Conservation (phyloP, 2,113 vertebrate genomes). For the Dasypus novemcinctus region DNA sequence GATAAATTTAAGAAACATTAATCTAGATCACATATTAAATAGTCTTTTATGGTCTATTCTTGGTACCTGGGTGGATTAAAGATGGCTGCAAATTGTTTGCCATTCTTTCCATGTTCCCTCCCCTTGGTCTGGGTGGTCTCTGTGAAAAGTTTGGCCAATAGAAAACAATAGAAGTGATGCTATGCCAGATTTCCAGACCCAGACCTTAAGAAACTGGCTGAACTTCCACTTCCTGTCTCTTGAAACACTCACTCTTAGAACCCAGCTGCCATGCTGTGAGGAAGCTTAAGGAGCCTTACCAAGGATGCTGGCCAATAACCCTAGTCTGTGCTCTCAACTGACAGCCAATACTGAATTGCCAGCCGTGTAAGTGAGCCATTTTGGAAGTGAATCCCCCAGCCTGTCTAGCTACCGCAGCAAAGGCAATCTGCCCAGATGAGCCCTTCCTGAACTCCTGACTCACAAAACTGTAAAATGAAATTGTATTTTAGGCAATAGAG, state of each 20-base stretch:
- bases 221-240: not conserved
- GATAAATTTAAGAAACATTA: not conserved
- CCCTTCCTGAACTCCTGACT: not conserved
- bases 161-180: not conserved
- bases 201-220: not conserved
- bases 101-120: not conserved
- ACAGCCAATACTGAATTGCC: not conserved
- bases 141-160: not conserved
- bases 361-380: rapidly evolving
- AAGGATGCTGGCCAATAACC: not conserved
- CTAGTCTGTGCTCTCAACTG: not conserved
- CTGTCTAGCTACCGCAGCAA: not conserved
- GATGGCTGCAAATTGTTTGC: not conserved
- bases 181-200: not conserved
- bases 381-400: not conserved
- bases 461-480: not conserved
- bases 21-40: not conserved
- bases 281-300: not conserved
- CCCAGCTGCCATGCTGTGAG: not conserved
- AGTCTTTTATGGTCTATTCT: not conserved
- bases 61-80: not conserved
- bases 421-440: not conserved
- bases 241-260: not conserved
- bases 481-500: not conserved
- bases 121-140: not conserved